Evolutionary conservation across 2,888 invertebrate genomes (phyloP), one percentile per base, ranked within the genome.

Genomic region (Panorpa germanica): DNA sequence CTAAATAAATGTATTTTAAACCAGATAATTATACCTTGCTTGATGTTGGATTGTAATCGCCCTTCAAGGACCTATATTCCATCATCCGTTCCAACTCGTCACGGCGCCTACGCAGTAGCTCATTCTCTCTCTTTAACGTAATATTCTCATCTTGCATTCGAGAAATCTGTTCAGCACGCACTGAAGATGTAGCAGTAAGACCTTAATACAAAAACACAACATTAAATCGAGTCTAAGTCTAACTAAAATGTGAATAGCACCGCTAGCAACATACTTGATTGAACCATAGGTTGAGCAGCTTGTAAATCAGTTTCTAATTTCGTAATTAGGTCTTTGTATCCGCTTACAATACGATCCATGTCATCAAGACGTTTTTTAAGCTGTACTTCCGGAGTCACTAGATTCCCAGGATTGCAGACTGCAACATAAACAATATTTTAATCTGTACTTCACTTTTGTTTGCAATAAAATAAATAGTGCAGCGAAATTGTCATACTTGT

Each of bases 321-420:
- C 1, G 61, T 52, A 19, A 76, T 63, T 49, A 78, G 57, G 34
- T 80, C 78, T 32, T 75, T 64, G 50, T 83, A 83, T 2, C 69
- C 73, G 35, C 70, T 66, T 27, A 83, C 53, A 0, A 73, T 61
- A 42, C 67, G 69, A 53, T 85, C 83, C 27, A 83, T 54, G 42
- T 70, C 71, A 31, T 73, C 69, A 9, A 81, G 65, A 2, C 77
- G 59, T 30, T 70, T 70, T 4, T 63, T 57, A 29, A 70, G 52
- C 29, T 55, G 53, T 31, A 58, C 40, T 8, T 63, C 61, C 2
- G 53, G 48, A 4, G 54, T 55, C 3, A 53, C 39, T 12, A 56
- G 57, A 7, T 55, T 19, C 20, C 20, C 7, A 19, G 7, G 20
- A 19, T 19, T 19, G 9, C 7, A 19, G 7, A 19, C 9, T 19